Percentiles rank a stretch among this genome's conserved stretches.
Conservation (phyloP, 2,888 invertebrate genomes). For the Byasa hedistus region DNA sequence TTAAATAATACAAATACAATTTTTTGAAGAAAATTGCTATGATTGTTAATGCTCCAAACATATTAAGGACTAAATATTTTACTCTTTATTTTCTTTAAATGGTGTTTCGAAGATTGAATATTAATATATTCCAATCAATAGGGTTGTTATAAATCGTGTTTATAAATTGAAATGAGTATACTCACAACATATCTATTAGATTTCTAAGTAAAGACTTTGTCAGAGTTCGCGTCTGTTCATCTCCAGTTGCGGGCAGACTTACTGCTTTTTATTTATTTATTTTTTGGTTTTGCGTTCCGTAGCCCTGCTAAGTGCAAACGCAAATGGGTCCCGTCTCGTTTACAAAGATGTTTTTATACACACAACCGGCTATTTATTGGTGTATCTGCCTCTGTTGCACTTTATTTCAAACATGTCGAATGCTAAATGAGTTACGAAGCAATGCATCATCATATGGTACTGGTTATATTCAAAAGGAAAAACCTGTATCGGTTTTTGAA, state of each 20-base stretch:
- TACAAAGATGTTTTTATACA: constrained; percentile 69
- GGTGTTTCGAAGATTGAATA: not conserved
- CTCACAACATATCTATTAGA: not conserved
- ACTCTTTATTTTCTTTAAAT: too few relatives aligned
- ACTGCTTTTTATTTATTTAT: constrained; percentile 55
- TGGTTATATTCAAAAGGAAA: constrained; percentile 4
- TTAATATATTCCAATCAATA: not conserved
- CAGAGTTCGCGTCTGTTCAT: constrained; percentile 37
- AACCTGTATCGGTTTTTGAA: not conserved
- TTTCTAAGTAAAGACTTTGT: constrained; percentile 24
- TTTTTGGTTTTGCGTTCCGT: constrained; percentile 55
- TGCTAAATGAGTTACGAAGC: constrained; percentile 13
- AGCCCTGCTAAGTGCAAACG: constrained; percentile 68
- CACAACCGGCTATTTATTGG: constrained; percentile 58
- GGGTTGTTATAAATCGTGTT: not conserved
- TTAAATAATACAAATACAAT: constrained; percentile 49
- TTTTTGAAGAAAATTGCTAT: not conserved
- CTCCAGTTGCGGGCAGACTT: constrained; percentile 46
- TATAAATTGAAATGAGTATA: not conserved
- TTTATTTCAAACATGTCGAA: constrained; percentile 38
- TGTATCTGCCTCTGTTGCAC: constrained; percentile 42
- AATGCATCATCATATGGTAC: constrained; percentile 1
- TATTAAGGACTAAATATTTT: not conserved
- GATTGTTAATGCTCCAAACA: not conserved
- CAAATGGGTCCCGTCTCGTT: constrained; percentile 70